A percentile compares a stretch with the other conserved stretches of the same genome.
These are phyloP conservation scores for Byasa hedistus DNA, from an alignment of 2,888 invertebrate species.

Conservation along the genomic window DNA sequence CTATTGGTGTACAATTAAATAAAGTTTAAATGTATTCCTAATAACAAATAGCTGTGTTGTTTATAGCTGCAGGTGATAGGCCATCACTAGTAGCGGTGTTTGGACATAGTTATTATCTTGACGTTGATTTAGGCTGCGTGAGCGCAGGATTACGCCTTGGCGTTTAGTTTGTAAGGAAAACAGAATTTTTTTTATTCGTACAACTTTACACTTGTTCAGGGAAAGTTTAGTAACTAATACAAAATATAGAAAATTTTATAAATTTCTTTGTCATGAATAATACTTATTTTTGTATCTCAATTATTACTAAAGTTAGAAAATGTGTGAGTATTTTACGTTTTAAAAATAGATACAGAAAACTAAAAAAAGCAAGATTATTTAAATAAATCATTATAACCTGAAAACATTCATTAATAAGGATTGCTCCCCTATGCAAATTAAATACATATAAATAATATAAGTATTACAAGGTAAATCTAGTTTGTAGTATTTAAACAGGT, in stretches of 20 bases:
- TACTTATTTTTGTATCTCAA: not conserved
- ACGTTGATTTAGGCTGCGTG: conserved; percentile 42
- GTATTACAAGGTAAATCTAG: no score
- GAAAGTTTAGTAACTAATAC: conserved; percentile 11
- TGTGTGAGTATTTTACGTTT: no score
- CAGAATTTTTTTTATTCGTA: conserved; percentile 27
- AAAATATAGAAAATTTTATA: not conserved
- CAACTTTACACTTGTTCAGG: conserved; percentile 15
- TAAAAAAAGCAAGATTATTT: no score
- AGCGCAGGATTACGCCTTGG: conserved; percentile 29
- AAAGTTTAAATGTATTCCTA: not conserved
- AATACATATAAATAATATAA: no score
- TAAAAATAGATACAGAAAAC: no score
- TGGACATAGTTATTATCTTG: conserved; percentile 46
- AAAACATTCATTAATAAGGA: no score
- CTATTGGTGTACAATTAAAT: not conserved
- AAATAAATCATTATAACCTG: no score
- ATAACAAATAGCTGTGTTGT: conserved; percentile 6
- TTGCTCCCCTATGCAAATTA: no score
- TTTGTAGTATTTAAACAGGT: no score
- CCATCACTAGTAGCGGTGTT: conserved; percentile 34
- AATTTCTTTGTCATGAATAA: not conserved
- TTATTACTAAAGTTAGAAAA: no score
- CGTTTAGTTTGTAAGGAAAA: conserved; percentile 26
- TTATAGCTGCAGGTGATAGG: conserved; percentile 1